Percentiles rank a stretch among this genome's conserved stretches.
phyloP scores from a whole-genome alignment of 2,888 invertebrate species.

The Agonopterix arenella region DNA sequence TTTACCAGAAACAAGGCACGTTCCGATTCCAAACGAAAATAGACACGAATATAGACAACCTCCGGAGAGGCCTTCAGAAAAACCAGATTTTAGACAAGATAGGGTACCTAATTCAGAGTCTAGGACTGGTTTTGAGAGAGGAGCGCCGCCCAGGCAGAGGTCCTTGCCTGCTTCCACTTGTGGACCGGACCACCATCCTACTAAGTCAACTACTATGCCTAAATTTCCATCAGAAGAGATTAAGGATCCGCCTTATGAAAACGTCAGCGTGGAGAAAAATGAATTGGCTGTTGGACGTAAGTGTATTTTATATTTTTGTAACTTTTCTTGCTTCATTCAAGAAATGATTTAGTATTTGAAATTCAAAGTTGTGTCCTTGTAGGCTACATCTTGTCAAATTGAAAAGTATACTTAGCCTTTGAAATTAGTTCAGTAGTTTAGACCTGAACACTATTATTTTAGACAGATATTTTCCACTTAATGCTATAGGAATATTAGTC shows the following conservation, averaged over 20 bases:
- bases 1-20: conserved; percentile 1
- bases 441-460: no score
- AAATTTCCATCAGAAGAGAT: conserved; percentile 70
- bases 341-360: no score
- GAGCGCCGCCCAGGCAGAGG: conserved; percentile 58
- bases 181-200: conserved; percentile 54
- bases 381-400: no score
- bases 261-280: conserved; percentile 55
- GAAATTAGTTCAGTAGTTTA: no score
- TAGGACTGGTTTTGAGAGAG: conserved; percentile 24
- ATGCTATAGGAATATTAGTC: no score
- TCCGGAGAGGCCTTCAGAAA: conserved; percentile 49
- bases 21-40: conserved; percentile 14
- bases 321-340: no score
- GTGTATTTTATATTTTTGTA: conserved; percentile 19
- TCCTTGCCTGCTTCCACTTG: conserved; percentile 57
- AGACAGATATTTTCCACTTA: no score
- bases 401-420: no score
- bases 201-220: conserved; percentile 77
- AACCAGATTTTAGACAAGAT: conserved; percentile 22
- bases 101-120: conserved; percentile 13
- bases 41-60: conserved; percentile 37
- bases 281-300: conserved; percentile 57
- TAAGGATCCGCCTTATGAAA: conserved; percentile 64
- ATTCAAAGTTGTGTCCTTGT: no score